Conservation (phyloP, 1,140 invertebrate species). For the Gryon sp. region DNA sequence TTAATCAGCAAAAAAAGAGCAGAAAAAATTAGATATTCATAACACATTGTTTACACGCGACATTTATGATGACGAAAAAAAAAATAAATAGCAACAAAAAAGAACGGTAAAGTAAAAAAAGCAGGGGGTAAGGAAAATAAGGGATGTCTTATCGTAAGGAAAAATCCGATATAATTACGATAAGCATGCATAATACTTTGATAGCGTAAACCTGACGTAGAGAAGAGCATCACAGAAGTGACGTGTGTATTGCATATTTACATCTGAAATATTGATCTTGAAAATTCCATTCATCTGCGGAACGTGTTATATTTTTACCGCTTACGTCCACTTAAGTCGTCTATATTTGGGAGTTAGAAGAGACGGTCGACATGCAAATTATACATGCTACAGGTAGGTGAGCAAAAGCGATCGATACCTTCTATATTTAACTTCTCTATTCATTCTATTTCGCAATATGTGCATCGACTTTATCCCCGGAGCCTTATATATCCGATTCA, state of each 20-base stretch:
- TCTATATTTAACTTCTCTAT: constrained; percentile 69
- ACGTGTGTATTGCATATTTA: constrained; percentile 40
- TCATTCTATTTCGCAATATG: constrained; percentile 64
- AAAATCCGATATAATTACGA: constrained; percentile 32
- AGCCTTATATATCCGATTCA: constrained; percentile 27
- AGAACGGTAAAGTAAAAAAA: neutral
- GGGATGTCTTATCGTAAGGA: neutral
- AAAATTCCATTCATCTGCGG: constrained; percentile 54
- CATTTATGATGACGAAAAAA: too few relatives aligned
- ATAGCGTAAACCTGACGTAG: constrained; percentile 38
- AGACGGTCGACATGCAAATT: constrained; percentile 66
- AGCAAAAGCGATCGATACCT: constrained; percentile 65
- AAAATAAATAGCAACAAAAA: too few relatives aligned
- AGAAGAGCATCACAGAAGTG: constrained; percentile 39
- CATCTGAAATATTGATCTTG: constrained; percentile 51
- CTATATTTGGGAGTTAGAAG: constrained; percentile 59
- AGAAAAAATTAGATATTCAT: constrained; percentile 7
- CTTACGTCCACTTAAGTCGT: constrained; percentile 53
- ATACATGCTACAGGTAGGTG: constrained; percentile 72
- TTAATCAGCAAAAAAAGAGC: constrained; percentile 2
- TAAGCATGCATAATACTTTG: constrained; percentile 5
- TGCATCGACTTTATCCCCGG: constrained; percentile 17
- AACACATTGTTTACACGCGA: constrained; percentile 14
- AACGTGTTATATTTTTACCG: constrained; percentile 53
- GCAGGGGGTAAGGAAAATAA: too few relatives aligned